phyloP scores from a whole-genome alignment of 2,797 vertebrate species.

The Oreochromis mossambicus region DNA sequence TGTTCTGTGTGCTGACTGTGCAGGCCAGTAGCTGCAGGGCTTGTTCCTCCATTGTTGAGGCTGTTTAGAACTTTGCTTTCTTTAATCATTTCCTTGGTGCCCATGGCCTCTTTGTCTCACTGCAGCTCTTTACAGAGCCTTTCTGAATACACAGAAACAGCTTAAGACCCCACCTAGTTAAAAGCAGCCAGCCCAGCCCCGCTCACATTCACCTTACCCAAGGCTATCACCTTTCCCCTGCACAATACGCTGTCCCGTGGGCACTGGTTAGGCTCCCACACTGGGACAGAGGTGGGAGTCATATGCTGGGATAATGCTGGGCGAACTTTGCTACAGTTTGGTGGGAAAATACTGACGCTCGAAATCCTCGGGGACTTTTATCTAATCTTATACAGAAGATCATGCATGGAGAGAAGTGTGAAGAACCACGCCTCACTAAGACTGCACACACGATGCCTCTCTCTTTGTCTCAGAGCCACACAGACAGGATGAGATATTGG shows the following conservation, averaged over 20 bases:
- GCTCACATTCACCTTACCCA: conserved; percentile 69
- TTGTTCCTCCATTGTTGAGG: conserved; percentile 32
- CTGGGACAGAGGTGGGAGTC: neutral
- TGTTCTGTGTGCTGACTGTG: conserved; percentile 17
- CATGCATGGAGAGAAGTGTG: conserved; percentile 1
- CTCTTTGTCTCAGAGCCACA: neutral
- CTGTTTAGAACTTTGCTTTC: conserved; percentile 52
- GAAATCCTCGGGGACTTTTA: conserved; percentile 9
- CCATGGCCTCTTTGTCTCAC: conserved; percentile 52
- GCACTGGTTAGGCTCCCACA: conserved; percentile 31
- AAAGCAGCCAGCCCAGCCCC: conserved; percentile 37
- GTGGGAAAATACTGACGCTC: conserved; percentile 30
- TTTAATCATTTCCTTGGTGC: conserved; percentile 40
- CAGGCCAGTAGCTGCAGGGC: conserved; percentile 40
- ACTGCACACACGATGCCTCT: neutral
- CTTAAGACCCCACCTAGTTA: conserved; percentile 59
- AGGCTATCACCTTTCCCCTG: conserved; percentile 71
- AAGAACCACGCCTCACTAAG: conserved; percentile 6
- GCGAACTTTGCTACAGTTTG: conserved; percentile 3
- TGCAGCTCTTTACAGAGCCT: conserved; percentile 18
- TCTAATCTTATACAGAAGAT: conserved; percentile 9
- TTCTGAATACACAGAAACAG: conserved; percentile 44
- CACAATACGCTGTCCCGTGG: conserved; percentile 56
- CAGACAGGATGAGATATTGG: neutral
- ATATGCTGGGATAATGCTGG: conserved; percentile 8